These are phyloP conservation scores for Drosophila tanythrix DNA, from an alignment of 2,888 invertebrate species.

Conservation along the genomic window DNA sequence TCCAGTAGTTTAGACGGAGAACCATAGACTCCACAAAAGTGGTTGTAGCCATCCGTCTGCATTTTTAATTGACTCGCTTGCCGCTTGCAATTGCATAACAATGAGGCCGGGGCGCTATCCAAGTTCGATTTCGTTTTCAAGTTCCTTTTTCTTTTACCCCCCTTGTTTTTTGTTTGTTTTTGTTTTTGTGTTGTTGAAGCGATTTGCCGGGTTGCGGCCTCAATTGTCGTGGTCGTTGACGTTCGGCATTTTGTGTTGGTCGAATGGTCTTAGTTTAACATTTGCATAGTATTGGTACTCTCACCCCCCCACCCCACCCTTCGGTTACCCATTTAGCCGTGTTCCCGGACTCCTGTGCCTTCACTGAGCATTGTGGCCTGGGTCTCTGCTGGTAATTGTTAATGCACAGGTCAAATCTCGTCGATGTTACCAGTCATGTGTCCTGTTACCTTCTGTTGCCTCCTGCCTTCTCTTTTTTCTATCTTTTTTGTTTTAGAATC, in stretches of 20 bases:
- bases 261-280: conserved; percentile 35
- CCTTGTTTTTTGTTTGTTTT: background rate
- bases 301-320: no score
- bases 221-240: conserved; percentile 70
- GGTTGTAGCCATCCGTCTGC: conserved; percentile 4
- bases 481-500: conserved; percentile 8
- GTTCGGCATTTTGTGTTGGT: conserved; percentile 43
- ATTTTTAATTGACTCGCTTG: conserved; percentile 73
- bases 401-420: conserved; percentile 65
- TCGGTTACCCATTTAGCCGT: background rate
- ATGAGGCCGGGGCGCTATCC: conserved; percentile 49
- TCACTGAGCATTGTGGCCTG: conserved; percentile 5
- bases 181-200: background rate
- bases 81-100: conserved; percentile 76
- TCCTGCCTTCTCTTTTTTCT: conserved; percentile 5
- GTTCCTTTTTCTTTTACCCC: conserved; percentile 6
- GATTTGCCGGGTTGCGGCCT: conserved; percentile 69
- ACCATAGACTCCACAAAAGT: conserved; percentile 7
- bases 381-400: conserved; percentile 65
- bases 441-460: conserved; percentile 11
- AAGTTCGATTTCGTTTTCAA: conserved; percentile 47
- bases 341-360: background rate
- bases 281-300: conserved; percentile 23
- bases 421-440: conserved; percentile 9
- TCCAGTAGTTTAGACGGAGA: conserved; percentile 41